Evolutionary conservation across 2,113 vertebrate genomes (phyloP), one percentile per base, ranked within the genome.

Genomic region (Lanius collurio): DNA sequence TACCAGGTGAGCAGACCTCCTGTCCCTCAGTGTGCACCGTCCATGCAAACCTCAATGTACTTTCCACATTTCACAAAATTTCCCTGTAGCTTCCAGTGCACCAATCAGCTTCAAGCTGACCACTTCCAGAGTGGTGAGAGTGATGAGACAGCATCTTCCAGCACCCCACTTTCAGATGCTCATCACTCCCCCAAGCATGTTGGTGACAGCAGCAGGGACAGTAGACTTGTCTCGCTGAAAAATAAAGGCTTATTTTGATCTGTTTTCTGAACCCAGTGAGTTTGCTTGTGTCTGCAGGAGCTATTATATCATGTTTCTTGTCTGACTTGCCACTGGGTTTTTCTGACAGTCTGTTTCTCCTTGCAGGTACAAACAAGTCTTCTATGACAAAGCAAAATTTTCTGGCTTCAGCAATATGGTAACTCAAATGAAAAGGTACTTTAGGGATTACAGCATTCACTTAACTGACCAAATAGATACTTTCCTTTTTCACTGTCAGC

Each of bases 361-460:
- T 57, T 73, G 46, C 57, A 84, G 56, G 87, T 87, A 70, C 30
- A 46, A 93, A 60, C 62, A 67, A 67, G 65, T 17, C 73, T 83
- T 70, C 68, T 44, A 56, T 75, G 95, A 96, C 77, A 85, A 80
- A 83, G 68, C 31, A 69, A 92, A 87, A 23, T 64, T 68, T 93
- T 69, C 53, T 76, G 92, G 57, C 41, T 85, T 91, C 59, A 87
- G 53, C 31, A 71, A 11, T 13, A 17, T 1, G 18, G 44, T 52
- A 64, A 63, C 46, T 76, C 35, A 67, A 63, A 64, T 11, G 28
- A 68, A 87, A 83, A 70, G 71, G 73, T 35, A 56, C 19, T 75
- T 93, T 42, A 77, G 56, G 57, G 71, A 77, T 74, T 63, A 71
- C 11, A 76, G 19, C 17, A 27, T 44, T 82, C 52, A 33, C 60